These are phyloP conservation scores for Limosa lapponica DNA, from an alignment of 2,797 vertebrate species.

Conservation along the genomic window DNA sequence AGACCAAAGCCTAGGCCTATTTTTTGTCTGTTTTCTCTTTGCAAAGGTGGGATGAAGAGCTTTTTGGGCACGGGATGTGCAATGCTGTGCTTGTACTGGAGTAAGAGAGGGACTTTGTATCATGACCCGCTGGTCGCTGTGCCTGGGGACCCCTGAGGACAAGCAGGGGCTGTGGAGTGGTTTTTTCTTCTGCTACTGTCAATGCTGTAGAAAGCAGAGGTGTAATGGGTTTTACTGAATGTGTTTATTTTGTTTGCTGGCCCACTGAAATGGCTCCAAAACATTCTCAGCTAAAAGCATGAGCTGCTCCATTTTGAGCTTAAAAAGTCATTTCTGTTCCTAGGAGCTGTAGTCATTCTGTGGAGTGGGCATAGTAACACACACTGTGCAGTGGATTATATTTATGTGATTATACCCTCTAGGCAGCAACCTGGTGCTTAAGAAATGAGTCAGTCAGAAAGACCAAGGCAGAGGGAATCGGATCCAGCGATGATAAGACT, in stretches of 20 bases:
- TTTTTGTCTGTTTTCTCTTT: neutral
- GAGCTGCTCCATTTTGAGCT: conserved; percentile 25
- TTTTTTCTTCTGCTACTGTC: neutral
- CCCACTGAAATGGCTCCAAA: conserved; percentile 5
- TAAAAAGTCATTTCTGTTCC: conserved; percentile 10
- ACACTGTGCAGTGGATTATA: conserved; percentile 15
- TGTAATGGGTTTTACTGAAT: neutral
- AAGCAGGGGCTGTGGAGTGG: neutral
- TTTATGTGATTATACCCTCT: conserved; percentile 48
- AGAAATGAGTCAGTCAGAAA: conserved; percentile 54
- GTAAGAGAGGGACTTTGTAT: neutral
- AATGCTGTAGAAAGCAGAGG: neutral
- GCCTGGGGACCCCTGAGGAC: neutral
- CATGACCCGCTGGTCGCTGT: neutral
- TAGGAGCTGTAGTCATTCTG: conserved; percentile 1
- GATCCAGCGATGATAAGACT: neutral
- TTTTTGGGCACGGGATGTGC: neutral
- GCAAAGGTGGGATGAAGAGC: neutral
- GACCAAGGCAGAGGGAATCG: conserved; percentile 27
- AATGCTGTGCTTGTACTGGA: neutral
- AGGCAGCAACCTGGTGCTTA: conserved; percentile 37
- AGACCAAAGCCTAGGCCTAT: neutral
- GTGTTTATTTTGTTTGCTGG: conserved; percentile 9
- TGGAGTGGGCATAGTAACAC: conserved; percentile 26
- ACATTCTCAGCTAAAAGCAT: neutral